Conservation (phyloP, 2,113 vertebrate genomes). For the Prunella himalayana region DNA sequence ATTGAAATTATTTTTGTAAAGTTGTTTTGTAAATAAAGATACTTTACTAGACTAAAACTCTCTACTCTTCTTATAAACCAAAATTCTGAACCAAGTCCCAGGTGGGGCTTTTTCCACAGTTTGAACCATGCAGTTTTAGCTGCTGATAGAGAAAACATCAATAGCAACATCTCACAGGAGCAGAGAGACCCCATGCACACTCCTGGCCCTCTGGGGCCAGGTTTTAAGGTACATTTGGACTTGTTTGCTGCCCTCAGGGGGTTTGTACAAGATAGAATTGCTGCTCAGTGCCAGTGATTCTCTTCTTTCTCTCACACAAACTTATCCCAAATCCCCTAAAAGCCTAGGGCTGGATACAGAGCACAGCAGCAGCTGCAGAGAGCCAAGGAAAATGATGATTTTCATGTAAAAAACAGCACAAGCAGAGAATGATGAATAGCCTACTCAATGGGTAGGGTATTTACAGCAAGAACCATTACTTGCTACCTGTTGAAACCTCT, state of each 20-base stretch:
- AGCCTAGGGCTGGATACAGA: background rate
- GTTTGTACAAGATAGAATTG: background rate
- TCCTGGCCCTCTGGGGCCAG: background rate
- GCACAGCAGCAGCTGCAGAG: background rate
- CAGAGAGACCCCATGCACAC: background rate
- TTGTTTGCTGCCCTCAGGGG: background rate
- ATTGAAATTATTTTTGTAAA: slow-evolving; percentile 83
- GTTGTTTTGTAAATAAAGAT: slow-evolving; percentile 75
- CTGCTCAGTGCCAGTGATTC: background rate
- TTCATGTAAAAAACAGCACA: background rate
- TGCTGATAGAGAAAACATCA: background rate
- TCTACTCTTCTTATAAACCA: background rate
- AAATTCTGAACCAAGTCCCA: background rate
- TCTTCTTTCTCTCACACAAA: background rate
- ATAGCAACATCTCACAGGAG: background rate
- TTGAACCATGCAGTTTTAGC: background rate
- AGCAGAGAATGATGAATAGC: background rate
- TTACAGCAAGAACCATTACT: background rate
- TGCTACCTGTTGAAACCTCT: background rate
- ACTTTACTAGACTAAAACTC: slow-evolving; percentile 53
- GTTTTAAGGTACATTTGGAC: background rate
- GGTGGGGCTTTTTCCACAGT: background rate
- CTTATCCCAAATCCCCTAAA: background rate
- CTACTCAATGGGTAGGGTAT: background rate
- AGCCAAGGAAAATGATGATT: background rate